A percentile compares a stretch with the other conserved stretches of the same genome.
Evolutionary conservation across 2,797 vertebrate species (phyloP).

Genomic region (Eleutherodactylus coqui): DNA sequence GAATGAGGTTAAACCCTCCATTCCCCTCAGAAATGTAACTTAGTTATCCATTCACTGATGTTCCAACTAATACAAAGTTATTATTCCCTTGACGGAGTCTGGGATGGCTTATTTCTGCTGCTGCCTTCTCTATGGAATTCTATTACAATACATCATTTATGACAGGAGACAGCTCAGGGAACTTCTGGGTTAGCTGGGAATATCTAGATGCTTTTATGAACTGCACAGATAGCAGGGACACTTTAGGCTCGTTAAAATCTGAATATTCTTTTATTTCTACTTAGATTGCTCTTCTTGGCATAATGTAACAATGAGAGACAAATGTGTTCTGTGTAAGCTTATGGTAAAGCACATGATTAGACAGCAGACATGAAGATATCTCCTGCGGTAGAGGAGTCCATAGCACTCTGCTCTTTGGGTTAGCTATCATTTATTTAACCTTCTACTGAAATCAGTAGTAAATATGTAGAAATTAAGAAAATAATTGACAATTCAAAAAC

Average conservation of each 20-base stretch:
- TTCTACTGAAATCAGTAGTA: neutral
- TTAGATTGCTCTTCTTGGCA: neutral
- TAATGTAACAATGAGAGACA: neutral
- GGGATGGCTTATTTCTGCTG: constrained; percentile 17
- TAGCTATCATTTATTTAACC: no score
- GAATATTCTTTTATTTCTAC: neutral
- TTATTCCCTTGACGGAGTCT: constrained; percentile 25
- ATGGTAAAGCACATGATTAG: no score
- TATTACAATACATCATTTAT: constrained; percentile 25
- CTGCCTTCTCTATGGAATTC: neutral
- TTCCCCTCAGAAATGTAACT: neutral
- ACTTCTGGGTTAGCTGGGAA: neutral
- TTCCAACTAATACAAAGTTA: constrained; percentile 31
- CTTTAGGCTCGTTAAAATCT: neutral
- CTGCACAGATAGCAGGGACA: neutral
- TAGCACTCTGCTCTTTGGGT: no score
- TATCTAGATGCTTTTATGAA: neutral
- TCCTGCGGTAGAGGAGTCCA: no score
- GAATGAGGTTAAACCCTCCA: neutral
- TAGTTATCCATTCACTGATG: constrained; percentile 23
- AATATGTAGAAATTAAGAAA: neutral
- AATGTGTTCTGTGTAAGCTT: neutral
- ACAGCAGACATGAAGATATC: no score
- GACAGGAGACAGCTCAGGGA: neutral
- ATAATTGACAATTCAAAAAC: no score